Evolutionary conservation across 2,888 invertebrate genomes (phyloP).

Genomic region (Petrolisthes manimaculis): DNA sequence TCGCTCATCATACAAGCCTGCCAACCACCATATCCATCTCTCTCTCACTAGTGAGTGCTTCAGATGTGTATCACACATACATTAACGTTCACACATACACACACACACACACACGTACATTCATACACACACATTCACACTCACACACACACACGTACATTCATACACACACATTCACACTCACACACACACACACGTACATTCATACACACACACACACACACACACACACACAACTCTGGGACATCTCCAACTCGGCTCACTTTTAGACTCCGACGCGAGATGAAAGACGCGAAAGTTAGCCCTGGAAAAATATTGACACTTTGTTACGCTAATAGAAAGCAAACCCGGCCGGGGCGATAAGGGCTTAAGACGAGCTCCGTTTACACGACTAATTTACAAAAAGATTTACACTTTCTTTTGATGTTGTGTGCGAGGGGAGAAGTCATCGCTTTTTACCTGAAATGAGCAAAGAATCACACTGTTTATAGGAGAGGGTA

Average conservation of each 20-base stretch:
- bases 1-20: no score
- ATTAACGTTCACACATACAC: neutral
- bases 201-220: neutral
- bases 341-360: conserved; percentile 54
- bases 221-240: neutral
- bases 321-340: conserved; percentile 62
- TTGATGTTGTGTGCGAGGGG: conserved; percentile 38
- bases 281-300: conserved; percentile 54
- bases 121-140: neutral
- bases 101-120: neutral
- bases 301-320: conserved; percentile 58
- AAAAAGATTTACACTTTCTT: conserved; percentile 57
- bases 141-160: neutral
- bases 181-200: conserved; percentile 7
- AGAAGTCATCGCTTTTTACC: conserved; percentile 39
- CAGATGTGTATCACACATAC: no score
- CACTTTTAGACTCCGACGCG: conserved; percentile 39
- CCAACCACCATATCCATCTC: no score
- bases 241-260: conserved; percentile 26
- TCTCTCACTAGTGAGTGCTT: no score
- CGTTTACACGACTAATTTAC: conserved; percentile 60
- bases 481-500: neutral
- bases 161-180: neutral
- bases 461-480: conserved; percentile 22
- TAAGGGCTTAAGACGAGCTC: conserved; percentile 49